A percentile compares a stretch with the other conserved stretches of the same genome.
Conservation (phyloP, 2,113 vertebrate species). For the Uria aalge region DNA sequence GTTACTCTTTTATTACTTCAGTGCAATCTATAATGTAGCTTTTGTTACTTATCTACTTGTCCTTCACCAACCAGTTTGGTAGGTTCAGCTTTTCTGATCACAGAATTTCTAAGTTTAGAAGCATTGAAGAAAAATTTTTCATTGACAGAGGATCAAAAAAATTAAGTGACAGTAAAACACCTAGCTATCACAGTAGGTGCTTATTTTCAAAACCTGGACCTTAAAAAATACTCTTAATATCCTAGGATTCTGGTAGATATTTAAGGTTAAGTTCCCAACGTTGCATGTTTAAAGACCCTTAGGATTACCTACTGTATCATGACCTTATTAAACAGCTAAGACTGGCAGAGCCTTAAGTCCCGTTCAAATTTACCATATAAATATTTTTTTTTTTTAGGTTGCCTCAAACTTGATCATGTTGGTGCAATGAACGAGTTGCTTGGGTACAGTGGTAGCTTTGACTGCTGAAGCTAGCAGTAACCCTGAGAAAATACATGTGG, state of each 20-base stretch:
- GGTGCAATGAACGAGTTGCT: neutral
- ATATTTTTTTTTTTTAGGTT: neutral
- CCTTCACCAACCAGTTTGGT: neutral
- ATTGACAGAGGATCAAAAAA: neutral
- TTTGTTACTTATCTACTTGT: neutral
- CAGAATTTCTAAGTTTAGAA: neutral
- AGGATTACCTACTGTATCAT: neutral
- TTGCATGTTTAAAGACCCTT: neutral
- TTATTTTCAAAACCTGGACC: neutral
- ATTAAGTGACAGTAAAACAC: neutral
- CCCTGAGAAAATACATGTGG: neutral
- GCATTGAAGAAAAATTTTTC: neutral
- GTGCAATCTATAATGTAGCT: neutral
- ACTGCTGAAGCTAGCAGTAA: neutral
- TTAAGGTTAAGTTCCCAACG: neutral
- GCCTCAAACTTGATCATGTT: neutral
- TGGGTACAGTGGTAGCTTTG: neutral
- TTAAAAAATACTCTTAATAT: neutral
- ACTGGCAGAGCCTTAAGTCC: neutral
- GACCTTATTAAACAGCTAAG: neutral
- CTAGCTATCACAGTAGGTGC: neutral
- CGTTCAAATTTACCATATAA: neutral
- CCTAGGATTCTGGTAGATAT: neutral
- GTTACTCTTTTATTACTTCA: neutral
- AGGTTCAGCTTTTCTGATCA: neutral